Percentiles rank a stretch among this genome's conserved stretches.
These are phyloP conservation scores for Tupaia tana DNA, from an alignment of 2,113 vertebrate genomes.

Conservation along the genomic window DNA sequence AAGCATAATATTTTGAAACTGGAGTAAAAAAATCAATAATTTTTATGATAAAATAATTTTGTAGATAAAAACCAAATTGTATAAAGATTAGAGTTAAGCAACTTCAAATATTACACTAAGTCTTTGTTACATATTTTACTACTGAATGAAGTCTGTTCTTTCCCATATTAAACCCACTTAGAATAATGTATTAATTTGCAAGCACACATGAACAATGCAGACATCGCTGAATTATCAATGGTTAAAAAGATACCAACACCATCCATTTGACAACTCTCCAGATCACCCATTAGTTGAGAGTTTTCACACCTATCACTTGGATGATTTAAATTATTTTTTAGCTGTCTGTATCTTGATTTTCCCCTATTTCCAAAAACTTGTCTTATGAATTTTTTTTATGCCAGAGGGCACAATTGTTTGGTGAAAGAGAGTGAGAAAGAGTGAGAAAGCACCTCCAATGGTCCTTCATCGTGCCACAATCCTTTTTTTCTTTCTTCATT, in stretches of 20 bases:
- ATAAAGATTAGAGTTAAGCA: background rate
- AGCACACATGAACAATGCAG: background rate
- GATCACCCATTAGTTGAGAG: background rate
- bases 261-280: background rate
- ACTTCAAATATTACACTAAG: background rate
- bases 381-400: background rate
- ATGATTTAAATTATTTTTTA: background rate
- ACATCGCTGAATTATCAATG: background rate
- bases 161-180: fast-evolving
- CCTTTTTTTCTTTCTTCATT: too few species aligned
- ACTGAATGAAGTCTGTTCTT: background rate
- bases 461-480: too few species aligned
- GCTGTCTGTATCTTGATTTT: background rate
- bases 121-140: background rate
- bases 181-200: background rate
- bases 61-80: background rate
- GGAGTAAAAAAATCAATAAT: conserved; percentile 2
- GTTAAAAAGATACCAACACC: background rate
- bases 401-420: too few species aligned
- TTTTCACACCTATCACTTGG: background rate
- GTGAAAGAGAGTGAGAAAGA: too few species aligned
- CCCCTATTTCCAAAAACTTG: background rate
- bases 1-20: background rate
- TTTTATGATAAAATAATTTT: conserved; percentile 40
- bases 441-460: too few species aligned